A percentile compares a stretch with the other conserved stretches of the same genome.
These are phyloP conservation scores for Saxicola maurus DNA, from an alignment of 2,797 vertebrate species.

Conservation along the genomic window DNA sequence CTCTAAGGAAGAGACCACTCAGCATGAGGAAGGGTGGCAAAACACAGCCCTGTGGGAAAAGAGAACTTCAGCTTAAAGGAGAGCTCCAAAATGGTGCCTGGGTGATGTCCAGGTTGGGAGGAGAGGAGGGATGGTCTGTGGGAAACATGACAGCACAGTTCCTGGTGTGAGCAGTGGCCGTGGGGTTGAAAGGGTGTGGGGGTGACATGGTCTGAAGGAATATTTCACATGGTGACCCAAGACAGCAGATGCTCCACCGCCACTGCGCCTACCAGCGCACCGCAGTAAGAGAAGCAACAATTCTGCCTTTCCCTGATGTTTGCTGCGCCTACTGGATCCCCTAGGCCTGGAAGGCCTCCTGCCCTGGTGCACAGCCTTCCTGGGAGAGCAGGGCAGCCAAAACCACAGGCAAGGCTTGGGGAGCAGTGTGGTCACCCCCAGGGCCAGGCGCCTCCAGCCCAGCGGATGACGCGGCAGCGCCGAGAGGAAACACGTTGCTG, in stretches of 20 bases:
- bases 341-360: not conserved
- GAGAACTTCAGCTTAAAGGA: not conserved
- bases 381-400: not conserved
- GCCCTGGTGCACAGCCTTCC: not conserved
- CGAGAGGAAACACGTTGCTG: conserved; percentile 55
- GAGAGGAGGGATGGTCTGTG: not conserved
- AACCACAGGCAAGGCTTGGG: not conserved
- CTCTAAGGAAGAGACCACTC: not conserved
- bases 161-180: fast-evolving
- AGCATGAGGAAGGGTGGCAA: not conserved
- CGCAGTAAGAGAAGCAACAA: fast-evolving
- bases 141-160: not conserved
- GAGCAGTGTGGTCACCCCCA: fast-evolving
- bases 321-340: too few relatives aligned
- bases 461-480: conserved; percentile 39
- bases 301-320: not conserved
- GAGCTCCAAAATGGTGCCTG: not conserved
- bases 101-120: fast-evolving
- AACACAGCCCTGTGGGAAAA: not conserved
- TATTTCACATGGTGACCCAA: fast-evolving
- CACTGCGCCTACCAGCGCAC: fast-evolving
- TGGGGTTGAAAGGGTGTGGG: not conserved
- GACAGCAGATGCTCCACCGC: fast-evolving
- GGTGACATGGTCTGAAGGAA: not conserved
- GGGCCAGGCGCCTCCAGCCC: not conserved